Base-by-base conservation (phyloP, 1,140 invertebrate genomes). In the Drosophila biarmipes region DNA sequence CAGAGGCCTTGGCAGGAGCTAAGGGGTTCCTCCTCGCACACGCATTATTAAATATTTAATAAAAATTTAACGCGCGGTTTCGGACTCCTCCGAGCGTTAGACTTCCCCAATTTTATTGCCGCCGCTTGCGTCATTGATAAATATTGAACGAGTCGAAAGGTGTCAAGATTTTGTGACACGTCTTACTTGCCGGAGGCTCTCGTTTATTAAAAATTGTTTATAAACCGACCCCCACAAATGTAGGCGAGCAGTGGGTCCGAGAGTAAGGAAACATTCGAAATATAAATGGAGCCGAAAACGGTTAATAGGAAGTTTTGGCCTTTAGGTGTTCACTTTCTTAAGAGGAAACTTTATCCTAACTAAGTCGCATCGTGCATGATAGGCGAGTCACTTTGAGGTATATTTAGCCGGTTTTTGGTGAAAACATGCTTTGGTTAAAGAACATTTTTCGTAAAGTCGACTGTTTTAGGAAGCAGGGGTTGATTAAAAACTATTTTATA, bases 21-120 rank as follows among this genome's bases (percentile, higher is more conserved):
- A 42, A 78, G 59, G 82, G 73, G 52, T 67, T 53, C 58, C 59
- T 59, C 59, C 42, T 59, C 29, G 52, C 51, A 58, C 51, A 59
- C 71, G 61, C 63, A 78, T 87, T 87, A 55, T 86, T 87, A 75
- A 86, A 86, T 86, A 87, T 85, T 85, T 87, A 85, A 58, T 63
- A 15, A 51, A 67, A 76, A 76, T 57, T 66, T 67, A 76, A 67
- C 48, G 63, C 49, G 48, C 38, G 31, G 54, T 46, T 79, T 73
- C 43, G 6, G 61, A 29, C n/a, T 67, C 34, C 48, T 55, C 24
- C 15, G 31, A 56, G 52, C 27, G 29, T 14, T 52, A 24, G 45
- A 8, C 42, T 54, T 48, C 27, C 19, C 14, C 17, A 11, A 40
- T 51, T 49, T 43, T 69, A 46, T 51, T 38, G 29, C n/a, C 45